phyloP scores from a whole-genome alignment of 2,888 invertebrate species.

The Hyalella azteca region DNA sequence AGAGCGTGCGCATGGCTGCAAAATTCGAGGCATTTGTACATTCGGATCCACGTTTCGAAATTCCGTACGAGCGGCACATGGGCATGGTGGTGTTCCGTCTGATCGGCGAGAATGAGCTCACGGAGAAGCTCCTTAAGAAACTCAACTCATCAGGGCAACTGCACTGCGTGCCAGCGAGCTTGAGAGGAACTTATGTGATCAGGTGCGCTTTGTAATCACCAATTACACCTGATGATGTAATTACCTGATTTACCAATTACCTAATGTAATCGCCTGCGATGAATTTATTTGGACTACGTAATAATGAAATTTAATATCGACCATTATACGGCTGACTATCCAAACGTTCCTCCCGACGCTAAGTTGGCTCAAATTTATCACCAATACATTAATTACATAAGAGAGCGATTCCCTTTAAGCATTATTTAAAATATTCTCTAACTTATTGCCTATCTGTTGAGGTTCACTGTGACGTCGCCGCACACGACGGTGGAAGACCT shows the following conservation, averaged over 20 bases:
- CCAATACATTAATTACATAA: too few relatives aligned
- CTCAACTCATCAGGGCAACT: slow-evolving; percentile 82
- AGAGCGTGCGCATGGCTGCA: slow-evolving; percentile 88
- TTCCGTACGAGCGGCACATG: slow-evolving; percentile 84
- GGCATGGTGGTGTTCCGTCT: slow-evolving; percentile 91
- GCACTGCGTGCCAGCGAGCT: slow-evolving; percentile 92
- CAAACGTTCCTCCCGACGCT: too few relatives aligned
- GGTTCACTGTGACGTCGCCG: slow-evolving; percentile 92
- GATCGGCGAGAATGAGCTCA: slow-evolving; percentile 78
- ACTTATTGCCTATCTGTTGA: too few relatives aligned
- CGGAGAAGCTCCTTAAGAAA: slow-evolving; percentile 82
- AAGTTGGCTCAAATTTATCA: too few relatives aligned
- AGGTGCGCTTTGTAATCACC: slow-evolving; percentile 60
- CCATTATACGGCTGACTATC: too few relatives aligned
- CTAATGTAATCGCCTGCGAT: too few relatives aligned
- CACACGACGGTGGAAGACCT: slow-evolving; percentile 71
- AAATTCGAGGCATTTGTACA: slow-evolving; percentile 86
- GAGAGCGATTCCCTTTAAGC: too few relatives aligned
- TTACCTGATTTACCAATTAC: not conserved
- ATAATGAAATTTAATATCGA: too few relatives aligned
- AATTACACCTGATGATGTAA: not conserved
- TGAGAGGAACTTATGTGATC: slow-evolving; percentile 73
- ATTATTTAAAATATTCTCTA: too few relatives aligned
- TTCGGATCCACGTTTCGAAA: slow-evolving; percentile 85
- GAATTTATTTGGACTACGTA: too few relatives aligned